These are phyloP conservation scores for Aurelia sp. DNA, from an alignment of 30 jellyfish, hydroid and myxozoan species.

Conservation along the genomic window DNA sequence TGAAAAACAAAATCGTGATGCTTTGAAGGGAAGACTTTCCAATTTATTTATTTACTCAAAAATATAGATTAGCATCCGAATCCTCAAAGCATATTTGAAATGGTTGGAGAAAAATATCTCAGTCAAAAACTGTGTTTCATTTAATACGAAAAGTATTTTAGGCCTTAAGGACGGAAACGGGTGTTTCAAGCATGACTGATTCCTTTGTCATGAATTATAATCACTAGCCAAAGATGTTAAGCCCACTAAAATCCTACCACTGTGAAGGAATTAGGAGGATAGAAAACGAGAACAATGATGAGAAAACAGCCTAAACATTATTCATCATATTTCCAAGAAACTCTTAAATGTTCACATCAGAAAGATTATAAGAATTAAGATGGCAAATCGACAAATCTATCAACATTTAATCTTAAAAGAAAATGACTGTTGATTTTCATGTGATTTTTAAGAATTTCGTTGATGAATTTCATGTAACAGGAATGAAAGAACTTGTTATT, in stretches of 20 bases:
- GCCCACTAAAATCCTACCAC: neutral
- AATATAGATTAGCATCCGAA: neutral
- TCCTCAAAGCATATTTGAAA: constrained; percentile 18
- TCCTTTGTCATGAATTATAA: neutral
- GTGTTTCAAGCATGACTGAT: constrained; percentile 1
- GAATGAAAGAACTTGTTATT: too few relatives aligned
- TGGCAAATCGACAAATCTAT: too few relatives aligned
- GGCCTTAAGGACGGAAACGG: constrained; percentile 42
- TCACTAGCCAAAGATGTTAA: neutral
- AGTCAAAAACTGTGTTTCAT: constrained; percentile 31
- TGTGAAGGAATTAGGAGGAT: constrained; percentile 7
- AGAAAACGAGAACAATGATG: neutral
- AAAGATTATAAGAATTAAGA: too few relatives aligned
- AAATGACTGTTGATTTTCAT: too few relatives aligned
- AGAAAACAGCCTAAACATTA: too few relatives aligned
- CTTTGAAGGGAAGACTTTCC: neutral
- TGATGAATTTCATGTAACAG: too few relatives aligned
- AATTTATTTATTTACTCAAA: neutral
- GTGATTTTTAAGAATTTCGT: too few relatives aligned
- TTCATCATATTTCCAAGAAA: too few relatives aligned
- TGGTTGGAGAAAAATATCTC: constrained; percentile 12
- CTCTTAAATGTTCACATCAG: too few relatives aligned
- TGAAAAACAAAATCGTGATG: too few relatives aligned
- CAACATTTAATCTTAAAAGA: too few relatives aligned
- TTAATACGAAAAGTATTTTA: neutral